A percentile compares a stretch with the other conserved stretches of the same genome.
These are phyloP conservation scores for Barnardius zonarius DNA, from an alignment of 2,113 vertebrate species.

Conservation along the genomic window DNA sequence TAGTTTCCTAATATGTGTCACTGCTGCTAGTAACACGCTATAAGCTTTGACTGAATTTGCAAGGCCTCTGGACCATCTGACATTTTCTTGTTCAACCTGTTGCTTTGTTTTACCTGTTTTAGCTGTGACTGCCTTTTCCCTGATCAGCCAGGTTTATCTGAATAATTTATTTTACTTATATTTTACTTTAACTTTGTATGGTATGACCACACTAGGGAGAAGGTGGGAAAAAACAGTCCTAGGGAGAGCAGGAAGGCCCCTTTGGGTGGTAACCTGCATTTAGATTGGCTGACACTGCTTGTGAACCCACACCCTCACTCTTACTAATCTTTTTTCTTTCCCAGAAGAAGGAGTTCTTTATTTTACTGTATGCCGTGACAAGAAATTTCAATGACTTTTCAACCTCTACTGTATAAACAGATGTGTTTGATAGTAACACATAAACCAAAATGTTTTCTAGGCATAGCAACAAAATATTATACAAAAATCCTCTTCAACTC, in stretches of 20 bases:
- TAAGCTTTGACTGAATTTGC: not conserved
- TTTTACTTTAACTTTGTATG: not conserved
- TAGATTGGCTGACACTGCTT: not conserved
- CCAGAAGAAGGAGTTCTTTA: conserved; percentile 50
- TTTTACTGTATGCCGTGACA: conserved; percentile 9
- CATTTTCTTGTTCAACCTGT: not conserved
- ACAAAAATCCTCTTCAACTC: not conserved
- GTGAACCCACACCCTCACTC: not conserved
- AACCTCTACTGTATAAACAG: not conserved
- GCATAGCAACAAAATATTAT: not conserved
- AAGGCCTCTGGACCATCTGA: not conserved
- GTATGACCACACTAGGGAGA: not conserved
- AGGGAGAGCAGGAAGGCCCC: not conserved
- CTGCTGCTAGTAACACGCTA: not conserved
- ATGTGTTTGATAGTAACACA: not conserved
- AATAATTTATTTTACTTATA: not conserved
- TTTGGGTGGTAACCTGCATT: not conserved
- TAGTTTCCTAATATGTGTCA: not conserved
- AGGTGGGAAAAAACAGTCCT: not conserved
- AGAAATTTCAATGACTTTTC: conserved; percentile 15
- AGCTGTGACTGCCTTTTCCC: not conserved
- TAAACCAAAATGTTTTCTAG: not conserved
- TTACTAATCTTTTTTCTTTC: not conserved
- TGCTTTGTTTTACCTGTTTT: not conserved
- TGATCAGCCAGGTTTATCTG: not conserved